Evolutionary conservation across 2,888 invertebrate genomes (phyloP), one percentile per base, ranked within the genome.

Genomic region (Flexamia atlantica): DNA sequence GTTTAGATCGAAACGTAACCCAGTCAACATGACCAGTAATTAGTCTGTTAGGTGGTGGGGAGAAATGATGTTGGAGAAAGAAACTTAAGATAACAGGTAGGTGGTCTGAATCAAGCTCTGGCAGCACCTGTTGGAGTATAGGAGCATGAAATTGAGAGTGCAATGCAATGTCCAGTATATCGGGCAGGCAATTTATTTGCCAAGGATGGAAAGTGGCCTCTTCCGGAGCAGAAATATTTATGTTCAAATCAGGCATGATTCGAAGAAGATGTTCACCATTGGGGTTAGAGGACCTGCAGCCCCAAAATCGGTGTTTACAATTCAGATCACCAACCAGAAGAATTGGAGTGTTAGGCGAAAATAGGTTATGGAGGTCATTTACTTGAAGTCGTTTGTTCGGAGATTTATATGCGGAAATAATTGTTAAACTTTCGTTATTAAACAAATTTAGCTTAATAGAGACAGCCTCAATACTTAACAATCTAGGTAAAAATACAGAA

Each of bases 11-110:
- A 53, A 53, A 23, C 7, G 23, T 23, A 4, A 9, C 53, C 53
- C 53, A 53, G 23, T 53, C 23, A 23, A 53, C 53, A n/a, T 20
- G 20, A 53, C 53, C 53, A 53, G 20, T 23, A 23, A 53, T 53
- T 23, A 53, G 53, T 53, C 53, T 53, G 4, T n/a, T 5, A 23
- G 23, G 53, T 23, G 3, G 3, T 5, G 53, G 53, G 20, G 14
- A 23, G 53, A 53, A 53, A 5, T 23, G 20, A 20, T 20, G 14
- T 23, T 23, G 20, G 7, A 23, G 23, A 23, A 53, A 53, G 53
- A 53, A 53, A 53, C 53, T 53, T 53, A 53, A n/a, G 23, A 53
- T 53, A 20, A 53, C 53, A n/a, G 23, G 53, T 23, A 53, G 53
- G 23, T 20, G 53, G 53, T 53, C 23, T 5, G 53, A 53, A 23